These are phyloP conservation scores for Scaeva pyrastri DNA, from an alignment of 2,888 invertebrate genomes.

Conservation along the genomic window DNA sequence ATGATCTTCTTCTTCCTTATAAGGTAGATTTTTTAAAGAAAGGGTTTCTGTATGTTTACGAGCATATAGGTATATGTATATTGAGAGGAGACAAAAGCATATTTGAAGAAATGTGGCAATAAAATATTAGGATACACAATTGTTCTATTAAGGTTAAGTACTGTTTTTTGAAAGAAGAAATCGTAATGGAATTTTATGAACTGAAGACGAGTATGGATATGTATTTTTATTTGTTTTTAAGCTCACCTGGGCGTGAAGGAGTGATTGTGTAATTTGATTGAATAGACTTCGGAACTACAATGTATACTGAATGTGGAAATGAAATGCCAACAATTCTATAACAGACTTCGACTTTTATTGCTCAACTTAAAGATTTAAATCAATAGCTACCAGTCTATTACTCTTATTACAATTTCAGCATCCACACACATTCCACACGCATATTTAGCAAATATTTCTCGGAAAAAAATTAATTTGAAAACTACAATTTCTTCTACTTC, in stretches of 20 bases:
- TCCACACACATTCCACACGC: too few relatives aligned
- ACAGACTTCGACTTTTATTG: too few relatives aligned
- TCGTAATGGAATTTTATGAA: background rate
- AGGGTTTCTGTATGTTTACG: slow-evolving; percentile 6
- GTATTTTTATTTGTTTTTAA: slow-evolving; percentile 8
- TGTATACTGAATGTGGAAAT: too few relatives aligned
- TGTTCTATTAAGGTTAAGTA: slow-evolving; percentile 68
- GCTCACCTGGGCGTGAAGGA: background rate
- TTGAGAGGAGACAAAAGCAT: too few relatives aligned
- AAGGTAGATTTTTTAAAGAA: slow-evolving; percentile 21
- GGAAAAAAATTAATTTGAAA: too few relatives aligned
- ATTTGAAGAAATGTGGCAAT: slow-evolving; percentile 30
- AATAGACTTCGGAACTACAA: too few relatives aligned
- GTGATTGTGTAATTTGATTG: background rate
- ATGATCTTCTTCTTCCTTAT: slow-evolving; percentile 54
- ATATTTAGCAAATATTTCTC: too few relatives aligned
- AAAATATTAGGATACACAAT: slow-evolving; percentile 55
- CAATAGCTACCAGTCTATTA: too few relatives aligned
- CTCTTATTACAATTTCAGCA: too few relatives aligned
- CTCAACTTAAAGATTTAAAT: too few relatives aligned
- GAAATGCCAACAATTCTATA: too few relatives aligned
- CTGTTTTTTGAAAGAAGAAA: background rate
- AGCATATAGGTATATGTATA: slow-evolving; percentile 28
- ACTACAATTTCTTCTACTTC: too few relatives aligned
- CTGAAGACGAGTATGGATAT: background rate